These are phyloP conservation scores for Alloplasta piceator DNA, from an alignment of 2,888 invertebrate species.

Conservation along the genomic window DNA sequence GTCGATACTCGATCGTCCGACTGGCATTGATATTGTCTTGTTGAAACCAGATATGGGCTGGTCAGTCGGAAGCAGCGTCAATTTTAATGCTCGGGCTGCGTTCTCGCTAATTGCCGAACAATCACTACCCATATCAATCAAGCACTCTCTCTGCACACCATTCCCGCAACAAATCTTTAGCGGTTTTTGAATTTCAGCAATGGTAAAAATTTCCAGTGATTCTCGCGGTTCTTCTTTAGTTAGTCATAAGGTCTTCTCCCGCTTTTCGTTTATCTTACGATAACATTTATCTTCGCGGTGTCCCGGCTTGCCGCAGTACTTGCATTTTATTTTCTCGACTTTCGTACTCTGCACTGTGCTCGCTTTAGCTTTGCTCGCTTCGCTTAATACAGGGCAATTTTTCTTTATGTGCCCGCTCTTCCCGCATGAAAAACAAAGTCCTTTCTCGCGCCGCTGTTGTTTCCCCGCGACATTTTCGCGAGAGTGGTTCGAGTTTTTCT, in stretches of 20 bases:
- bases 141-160: slow-evolving; percentile 14
- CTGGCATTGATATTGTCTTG: slow-evolving; percentile 4
- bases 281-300: slow-evolving; percentile 9
- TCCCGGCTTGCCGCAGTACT: slow-evolving; percentile 19
- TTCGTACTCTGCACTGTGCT: neutral
- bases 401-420: neutral
- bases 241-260: slow-evolving; percentile 6
- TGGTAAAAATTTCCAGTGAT: neutral
- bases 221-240: neutral
- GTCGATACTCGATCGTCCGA: neutral
- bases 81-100: slow-evolving; percentile 3
- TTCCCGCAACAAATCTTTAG: slow-evolving; percentile 20
- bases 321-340: slow-evolving; percentile 9
- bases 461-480: slow-evolving; percentile 20
- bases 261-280: neutral
- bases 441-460: neutral
- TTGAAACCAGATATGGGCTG: slow-evolving; percentile 25
- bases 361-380: no score
- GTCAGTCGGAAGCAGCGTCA: neutral
- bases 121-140: slow-evolving; percentile 42
- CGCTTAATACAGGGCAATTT: no score
- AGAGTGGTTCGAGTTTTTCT: slow-evolving; percentile 9
- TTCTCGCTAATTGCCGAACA: slow-evolving; percentile 27
- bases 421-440: no score
- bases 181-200: slow-evolving; percentile 21